These are phyloP conservation scores for Luperina nickerlii DNA, from an alignment of 2,888 invertebrate genomes.

Conservation along the genomic window DNA sequence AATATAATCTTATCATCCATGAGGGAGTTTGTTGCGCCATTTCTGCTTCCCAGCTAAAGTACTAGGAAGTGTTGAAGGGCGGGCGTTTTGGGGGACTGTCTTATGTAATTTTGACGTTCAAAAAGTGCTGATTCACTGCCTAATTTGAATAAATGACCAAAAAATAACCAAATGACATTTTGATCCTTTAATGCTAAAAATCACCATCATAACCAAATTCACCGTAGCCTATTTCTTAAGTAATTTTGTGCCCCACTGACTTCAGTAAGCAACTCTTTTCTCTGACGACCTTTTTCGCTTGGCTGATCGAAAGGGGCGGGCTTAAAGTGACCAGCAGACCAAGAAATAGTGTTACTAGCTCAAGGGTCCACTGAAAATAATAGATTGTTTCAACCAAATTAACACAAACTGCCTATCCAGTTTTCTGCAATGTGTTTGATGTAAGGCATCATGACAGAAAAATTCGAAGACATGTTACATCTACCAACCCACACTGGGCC, in stretches of 20 bases:
- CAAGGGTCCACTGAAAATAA: slow-evolving; percentile 30
- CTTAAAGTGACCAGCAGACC: slow-evolving; percentile 7
- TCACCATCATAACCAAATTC: too few relatives aligned
- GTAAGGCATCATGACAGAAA: neutral
- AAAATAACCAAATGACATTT: too few relatives aligned
- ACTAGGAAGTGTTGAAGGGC: neutral
- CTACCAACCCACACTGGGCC: neutral
- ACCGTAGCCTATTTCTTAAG: neutral
- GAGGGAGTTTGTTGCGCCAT: neutral
- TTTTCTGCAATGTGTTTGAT: neutral
- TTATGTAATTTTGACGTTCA: neutral
- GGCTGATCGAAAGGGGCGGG: slow-evolving; percentile 28
- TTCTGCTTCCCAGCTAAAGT: neutral
- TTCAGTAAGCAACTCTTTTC: slow-evolving; percentile 1
- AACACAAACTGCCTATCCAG: neutral
- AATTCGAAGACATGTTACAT: neutral
- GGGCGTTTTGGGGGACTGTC: neutral
- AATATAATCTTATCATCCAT: neutral
- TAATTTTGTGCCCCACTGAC: neutral
- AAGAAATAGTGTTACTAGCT: slow-evolving; percentile 39
- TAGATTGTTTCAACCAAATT: too few relatives aligned
- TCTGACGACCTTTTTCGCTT: slow-evolving; percentile 25
- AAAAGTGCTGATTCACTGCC: too few relatives aligned
- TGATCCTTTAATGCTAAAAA: neutral
- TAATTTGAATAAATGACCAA: neutral